Evolutionary conservation across 2,113 vertebrate species (phyloP).

Genomic region (Ascaphus truei): DNA sequence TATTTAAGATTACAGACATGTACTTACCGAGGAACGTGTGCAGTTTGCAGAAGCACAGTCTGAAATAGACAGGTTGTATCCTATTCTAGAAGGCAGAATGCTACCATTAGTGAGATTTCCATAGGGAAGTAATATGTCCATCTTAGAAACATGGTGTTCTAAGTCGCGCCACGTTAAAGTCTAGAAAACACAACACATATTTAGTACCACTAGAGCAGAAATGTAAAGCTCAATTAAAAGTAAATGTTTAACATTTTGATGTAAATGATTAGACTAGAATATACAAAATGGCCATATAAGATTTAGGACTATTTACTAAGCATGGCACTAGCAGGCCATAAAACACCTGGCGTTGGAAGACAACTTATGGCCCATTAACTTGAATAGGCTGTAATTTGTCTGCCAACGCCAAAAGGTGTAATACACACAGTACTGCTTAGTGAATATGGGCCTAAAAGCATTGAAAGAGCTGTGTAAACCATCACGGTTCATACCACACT

Average conservation of each 20-base stretch:
- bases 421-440: too few relatives aligned
- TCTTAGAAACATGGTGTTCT: constrained; percentile 79
- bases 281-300: too few relatives aligned
- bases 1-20: too few relatives aligned
- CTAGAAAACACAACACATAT: constrained; percentile 55
- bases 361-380: not conserved
- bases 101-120: constrained; percentile 63
- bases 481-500: too few relatives aligned
- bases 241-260: too few relatives aligned
- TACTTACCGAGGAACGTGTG: constrained; percentile 44
- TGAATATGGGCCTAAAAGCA: too few relatives aligned
- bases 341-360: not conserved
- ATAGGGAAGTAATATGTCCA: constrained; percentile 66
- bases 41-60: constrained; percentile 46
- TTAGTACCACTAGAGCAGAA: too few relatives aligned
- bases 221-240: too few relatives aligned
- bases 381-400: too few relatives aligned
- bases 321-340: not conserved
- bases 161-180: constrained; percentile 81
- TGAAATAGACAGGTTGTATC: constrained; percentile 65
- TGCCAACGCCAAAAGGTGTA: too few relatives aligned
- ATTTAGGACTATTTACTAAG: not conserved
- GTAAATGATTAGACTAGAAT: too few relatives aligned
- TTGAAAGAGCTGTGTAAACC: too few relatives aligned
- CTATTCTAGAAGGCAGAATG: constrained; percentile 69